phyloP scores from a whole-genome alignment of 1,140 invertebrate genomes.

The Melanaphis sacchari region DNA sequence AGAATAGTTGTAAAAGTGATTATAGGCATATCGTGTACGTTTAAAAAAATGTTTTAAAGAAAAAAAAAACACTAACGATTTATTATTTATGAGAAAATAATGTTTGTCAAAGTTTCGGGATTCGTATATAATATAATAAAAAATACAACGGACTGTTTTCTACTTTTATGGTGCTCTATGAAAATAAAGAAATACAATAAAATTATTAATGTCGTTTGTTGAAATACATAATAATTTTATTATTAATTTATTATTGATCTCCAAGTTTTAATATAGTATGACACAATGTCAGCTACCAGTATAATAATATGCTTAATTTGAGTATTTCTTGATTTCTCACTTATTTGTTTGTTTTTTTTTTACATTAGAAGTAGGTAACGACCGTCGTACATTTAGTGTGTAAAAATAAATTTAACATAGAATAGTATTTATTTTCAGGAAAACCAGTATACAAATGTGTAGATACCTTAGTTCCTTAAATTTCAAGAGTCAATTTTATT shows the following conservation, averaged over 20 bases:
- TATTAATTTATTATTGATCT: no score
- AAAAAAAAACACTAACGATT: background rate
- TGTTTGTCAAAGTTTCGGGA: background rate
- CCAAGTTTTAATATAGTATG: background rate
- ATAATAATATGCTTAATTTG: background rate
- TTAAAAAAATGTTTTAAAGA: background rate
- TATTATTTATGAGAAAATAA: background rate
- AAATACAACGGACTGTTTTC: no score
- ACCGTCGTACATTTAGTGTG: background rate
- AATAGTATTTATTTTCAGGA: background rate
- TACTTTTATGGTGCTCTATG: no score
- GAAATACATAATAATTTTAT: no score
- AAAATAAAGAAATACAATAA: no score
- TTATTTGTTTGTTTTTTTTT: background rate
- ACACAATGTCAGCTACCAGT: background rate
- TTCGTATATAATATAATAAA: no score
- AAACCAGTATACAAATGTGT: background rate
- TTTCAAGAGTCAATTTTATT: background rate
- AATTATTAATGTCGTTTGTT: no score
- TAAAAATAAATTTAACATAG: background rate
- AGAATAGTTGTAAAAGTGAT: no score
- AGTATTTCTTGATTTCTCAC: background rate
- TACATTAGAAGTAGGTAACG: background rate
- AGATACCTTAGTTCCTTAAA: no score
- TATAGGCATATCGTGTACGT: no score